These are phyloP conservation scores for Brachionus sp. DNA, from an alignment of 1,140 invertebrate genomes.

Conservation along the genomic window DNA sequence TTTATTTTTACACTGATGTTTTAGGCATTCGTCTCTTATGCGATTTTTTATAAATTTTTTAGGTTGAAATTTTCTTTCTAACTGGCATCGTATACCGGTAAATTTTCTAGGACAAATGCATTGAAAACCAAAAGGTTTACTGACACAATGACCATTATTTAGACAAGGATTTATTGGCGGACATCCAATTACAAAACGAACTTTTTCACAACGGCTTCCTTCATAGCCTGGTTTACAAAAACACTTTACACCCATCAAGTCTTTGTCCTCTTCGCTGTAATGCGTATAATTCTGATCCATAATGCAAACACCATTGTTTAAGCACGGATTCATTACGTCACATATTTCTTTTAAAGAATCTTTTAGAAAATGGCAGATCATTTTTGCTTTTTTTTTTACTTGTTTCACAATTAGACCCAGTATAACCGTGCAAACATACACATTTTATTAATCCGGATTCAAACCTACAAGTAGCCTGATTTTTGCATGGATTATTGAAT, in stretches of 20 bases:
- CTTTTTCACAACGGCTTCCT: constrained; percentile 45
- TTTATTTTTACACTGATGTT: constrained; percentile 14
- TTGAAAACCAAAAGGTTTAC: constrained; percentile 16
- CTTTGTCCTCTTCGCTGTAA: background rate
- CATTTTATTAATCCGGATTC: constrained; percentile 13
- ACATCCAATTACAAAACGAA: constrained; percentile 37
- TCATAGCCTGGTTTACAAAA: constrained; percentile 41
- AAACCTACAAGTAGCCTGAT: constrained; percentile 27
- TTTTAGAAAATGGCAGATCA: background rate
- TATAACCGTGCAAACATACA: background rate
- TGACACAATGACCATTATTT: constrained; percentile 28
- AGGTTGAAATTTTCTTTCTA: background rate
- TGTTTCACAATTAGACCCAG: constrained; percentile 28
- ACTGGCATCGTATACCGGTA: constrained; percentile 33
- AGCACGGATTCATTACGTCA: constrained; percentile 29
- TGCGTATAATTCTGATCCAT: background rate
- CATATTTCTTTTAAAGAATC: constrained; percentile 11
- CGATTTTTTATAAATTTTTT: background rate
- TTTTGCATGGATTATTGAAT: constrained; percentile 32
- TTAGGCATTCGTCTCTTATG: background rate
- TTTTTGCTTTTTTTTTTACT: background rate
- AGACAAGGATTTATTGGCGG: constrained; percentile 44
- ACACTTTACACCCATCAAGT: background rate
- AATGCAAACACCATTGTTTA: constrained; percentile 38
- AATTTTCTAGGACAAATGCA: constrained; percentile 21